These are phyloP conservation scores for Onychomys arenicola DNA, from an alignment of 2,797 vertebrate species.

Conservation along the genomic window DNA sequence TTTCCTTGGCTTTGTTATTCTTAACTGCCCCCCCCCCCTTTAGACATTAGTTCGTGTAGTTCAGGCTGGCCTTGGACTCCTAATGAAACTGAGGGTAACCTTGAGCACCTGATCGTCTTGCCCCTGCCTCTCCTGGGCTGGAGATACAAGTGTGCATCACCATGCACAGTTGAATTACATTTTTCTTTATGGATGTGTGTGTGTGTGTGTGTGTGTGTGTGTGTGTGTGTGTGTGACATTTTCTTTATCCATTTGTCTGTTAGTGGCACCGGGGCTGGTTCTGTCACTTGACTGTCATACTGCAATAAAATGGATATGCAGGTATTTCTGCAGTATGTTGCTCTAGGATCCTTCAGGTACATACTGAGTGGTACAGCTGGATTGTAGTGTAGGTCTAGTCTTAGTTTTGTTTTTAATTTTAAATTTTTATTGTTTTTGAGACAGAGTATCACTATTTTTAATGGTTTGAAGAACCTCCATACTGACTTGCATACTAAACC, in stretches of 20 bases:
- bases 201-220: neutral
- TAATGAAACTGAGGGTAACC: neutral
- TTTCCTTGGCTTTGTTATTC: neutral
- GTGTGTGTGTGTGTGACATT: neutral
- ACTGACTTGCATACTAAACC: neutral
- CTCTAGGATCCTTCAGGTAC: neutral
- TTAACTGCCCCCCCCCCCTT: neutral
- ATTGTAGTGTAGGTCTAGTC: neutral
- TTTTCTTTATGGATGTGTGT: neutral
- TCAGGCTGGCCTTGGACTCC: neutral
- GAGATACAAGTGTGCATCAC: neutral
- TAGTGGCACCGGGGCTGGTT: neutral
- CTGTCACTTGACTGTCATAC: neutral
- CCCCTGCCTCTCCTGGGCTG: neutral
- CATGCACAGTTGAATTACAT: neutral
- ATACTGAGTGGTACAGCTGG: neutral
- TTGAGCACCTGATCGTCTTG: neutral
- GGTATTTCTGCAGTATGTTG: neutral
- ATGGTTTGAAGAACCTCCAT: neutral
- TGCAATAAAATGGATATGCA: neutral
- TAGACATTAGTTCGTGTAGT: neutral
- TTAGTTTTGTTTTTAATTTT: too few relatives aligned
- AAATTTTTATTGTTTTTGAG: too few relatives aligned
- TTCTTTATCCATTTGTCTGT: too few relatives aligned
- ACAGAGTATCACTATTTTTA: too few relatives aligned